Base-by-base conservation (phyloP, 1,140 invertebrate species). In the Brachionus calyciflorus region DNA sequence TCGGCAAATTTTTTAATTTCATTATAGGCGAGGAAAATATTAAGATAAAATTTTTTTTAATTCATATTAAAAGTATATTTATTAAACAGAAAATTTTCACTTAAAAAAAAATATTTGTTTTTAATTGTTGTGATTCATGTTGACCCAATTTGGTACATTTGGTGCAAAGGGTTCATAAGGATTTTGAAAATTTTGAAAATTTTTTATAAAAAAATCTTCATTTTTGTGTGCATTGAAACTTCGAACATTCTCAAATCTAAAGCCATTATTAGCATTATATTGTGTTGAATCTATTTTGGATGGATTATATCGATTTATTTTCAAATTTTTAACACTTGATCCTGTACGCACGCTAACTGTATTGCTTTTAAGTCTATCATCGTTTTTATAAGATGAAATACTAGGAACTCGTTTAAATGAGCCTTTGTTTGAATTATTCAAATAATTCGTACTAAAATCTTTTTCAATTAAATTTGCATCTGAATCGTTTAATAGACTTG, bases 261-360 rank as follows among this genome's bases (percentile, higher is more conserved):
- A 60, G 7, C 55, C 55, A 60, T 19, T 60, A 19, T 60, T 60
- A 2, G 37, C 33, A 37, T 37, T 37, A 37, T 37, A 17, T 40
- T 60, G 28, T 1, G 10, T 60, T 60, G 12, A 9, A 2, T 60
- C 30, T 2, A 40, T 17, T 28, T 10, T 60, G 2, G 55, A 37
- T 60, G 55, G 28, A 60, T 60, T 60, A 19, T 19, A 60, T 60
- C 55, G 30, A n/a, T 37, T 60, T 41, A 60, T 60, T 37, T 60
- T 60, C 28, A 60, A 33, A 60, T 60, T 60, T 60, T 60, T 60
- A 9, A 60, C 19, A 17, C 37, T 30, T 21, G n/a, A 17, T 1
- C 9, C 55, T 40, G 55, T 33, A 60, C 37, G 33, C 17, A 60
- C 10, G 37, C 17, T 37, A 17, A 60, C 33, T 0, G 55, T 0